phyloP scores from a whole-genome alignment of 2,888 invertebrate genomes.

The Operophtera brumata region DNA sequence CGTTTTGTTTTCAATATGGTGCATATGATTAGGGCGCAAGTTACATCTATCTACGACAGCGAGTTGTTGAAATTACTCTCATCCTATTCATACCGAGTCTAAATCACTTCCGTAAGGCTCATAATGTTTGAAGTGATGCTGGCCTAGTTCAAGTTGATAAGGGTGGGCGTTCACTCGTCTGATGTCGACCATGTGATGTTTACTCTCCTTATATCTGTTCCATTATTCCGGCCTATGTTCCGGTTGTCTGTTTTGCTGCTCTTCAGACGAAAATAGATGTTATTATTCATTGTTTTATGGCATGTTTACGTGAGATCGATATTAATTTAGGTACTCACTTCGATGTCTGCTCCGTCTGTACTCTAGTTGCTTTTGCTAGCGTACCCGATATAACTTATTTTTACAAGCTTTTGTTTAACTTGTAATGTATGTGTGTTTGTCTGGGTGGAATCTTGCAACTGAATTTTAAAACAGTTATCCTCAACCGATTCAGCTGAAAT shows the following conservation, averaged over 20 bases:
- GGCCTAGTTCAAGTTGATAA: constrained; percentile 52
- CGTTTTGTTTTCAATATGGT: too few relatives aligned
- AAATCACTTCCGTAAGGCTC: too few relatives aligned
- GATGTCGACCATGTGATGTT: constrained; percentile 40
- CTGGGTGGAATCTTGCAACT: too few relatives aligned
- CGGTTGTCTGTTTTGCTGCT: constrained; percentile 43
- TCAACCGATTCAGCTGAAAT: too few relatives aligned
- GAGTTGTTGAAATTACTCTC: too few relatives aligned
- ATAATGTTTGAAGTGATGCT: background rate
- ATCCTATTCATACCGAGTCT: too few relatives aligned
- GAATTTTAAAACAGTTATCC: too few relatives aligned
- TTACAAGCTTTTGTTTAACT: too few relatives aligned
- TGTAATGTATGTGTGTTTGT: too few relatives aligned
- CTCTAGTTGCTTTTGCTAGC: background rate
- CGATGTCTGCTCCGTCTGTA: constrained; percentile 9
- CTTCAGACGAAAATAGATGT: constrained; percentile 44
- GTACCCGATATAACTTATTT: too few relatives aligned
- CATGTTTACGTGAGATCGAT: constrained; percentile 36
- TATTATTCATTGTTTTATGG: constrained; percentile 42
- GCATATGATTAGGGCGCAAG: too few relatives aligned
- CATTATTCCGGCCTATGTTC: constrained; percentile 50
- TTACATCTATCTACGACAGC: too few relatives aligned
- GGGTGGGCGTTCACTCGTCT: constrained; percentile 53
- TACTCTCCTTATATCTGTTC: constrained; percentile 43
- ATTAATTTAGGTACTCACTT: constrained; percentile 17